A percentile compares a stretch with the other conserved stretches of the same genome.
Evolutionary conservation across 2,797 vertebrate species (phyloP).

Genomic region (Apogon talboti): DNA sequence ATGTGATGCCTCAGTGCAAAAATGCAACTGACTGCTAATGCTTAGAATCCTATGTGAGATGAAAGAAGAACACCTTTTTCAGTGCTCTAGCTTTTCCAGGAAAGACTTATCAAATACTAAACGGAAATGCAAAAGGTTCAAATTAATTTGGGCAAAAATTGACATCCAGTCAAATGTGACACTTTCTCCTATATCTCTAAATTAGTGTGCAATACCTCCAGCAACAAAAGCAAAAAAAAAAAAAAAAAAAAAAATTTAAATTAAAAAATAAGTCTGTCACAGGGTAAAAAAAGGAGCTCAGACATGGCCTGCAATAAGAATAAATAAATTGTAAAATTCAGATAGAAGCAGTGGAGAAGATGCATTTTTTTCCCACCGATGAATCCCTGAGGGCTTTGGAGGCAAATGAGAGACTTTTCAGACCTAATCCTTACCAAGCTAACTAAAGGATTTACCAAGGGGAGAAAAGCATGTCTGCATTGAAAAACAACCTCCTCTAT

Average conservation of each 20-base stretch:
- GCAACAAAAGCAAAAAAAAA: constrained; percentile 7
- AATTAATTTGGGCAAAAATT: constrained; percentile 9
- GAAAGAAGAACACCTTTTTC: neutral
- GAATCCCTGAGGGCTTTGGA: constrained; percentile 62
- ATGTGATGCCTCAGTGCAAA: constrained; percentile 9
- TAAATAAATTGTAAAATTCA: constrained; percentile 45
- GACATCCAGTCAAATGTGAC: constrained; percentile 38
- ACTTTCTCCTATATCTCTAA: constrained; percentile 33
- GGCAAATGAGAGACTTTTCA: constrained; percentile 72
- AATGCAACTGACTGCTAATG: neutral
- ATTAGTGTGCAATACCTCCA: constrained; percentile 38
- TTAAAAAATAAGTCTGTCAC: constrained; percentile 27
- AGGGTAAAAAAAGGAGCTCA: constrained; percentile 23
- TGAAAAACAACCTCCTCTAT: constrained; percentile 43
- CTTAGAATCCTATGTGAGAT: neutral
- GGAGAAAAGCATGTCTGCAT: constrained; percentile 48
- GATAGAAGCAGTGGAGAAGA: constrained; percentile 44
- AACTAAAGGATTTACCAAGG: constrained; percentile 67
- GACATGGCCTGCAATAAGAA: constrained; percentile 43
- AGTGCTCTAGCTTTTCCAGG: constrained; percentile 14
- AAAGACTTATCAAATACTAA: constrained; percentile 8
- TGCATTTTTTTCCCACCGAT: constrained; percentile 51
- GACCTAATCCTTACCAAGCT: constrained; percentile 67
- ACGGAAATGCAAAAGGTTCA: neutral
- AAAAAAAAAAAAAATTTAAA: constrained; percentile 16